Evolutionary conservation across 2,113 vertebrate species (phyloP), one percentile per base, ranked within the genome.

Genomic region (Macroglossus sobrinus): DNA sequence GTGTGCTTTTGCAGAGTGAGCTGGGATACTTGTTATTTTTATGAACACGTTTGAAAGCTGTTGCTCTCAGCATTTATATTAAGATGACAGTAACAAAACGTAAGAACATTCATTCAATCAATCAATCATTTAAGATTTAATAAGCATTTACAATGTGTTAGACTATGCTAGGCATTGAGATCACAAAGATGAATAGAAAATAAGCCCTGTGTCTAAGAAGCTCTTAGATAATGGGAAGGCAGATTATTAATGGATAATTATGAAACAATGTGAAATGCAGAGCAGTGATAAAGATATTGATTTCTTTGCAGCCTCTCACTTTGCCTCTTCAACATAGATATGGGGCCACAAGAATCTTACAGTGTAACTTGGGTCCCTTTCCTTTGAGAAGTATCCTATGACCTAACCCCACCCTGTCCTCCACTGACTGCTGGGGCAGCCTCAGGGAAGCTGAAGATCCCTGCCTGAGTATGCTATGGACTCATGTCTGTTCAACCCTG

Each of bases 31-130:
- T 12, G 96, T 92, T 92, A 89, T 95, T 75, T 96, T 96, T 92
- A 94, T 84, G 84, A 91, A 89, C 95, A 93, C 22, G 0, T 85
- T 94, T 90, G 84, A 94, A 92, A 95, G 92, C 68, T n/a, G 86
- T 82, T 91, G 40, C 66, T 88, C 93, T 95, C 72, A 90, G 71
- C 55, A 86, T 97, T 95, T 94, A 55, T 78, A 57, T 76, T 89
- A 95, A 95, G 59, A 28, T 88, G 55, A 82, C 82, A 78, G 35
- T 50, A 89, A 91, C 69, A 95, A 69, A 96, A 84, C 63, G 12
- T 79, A 91, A 81, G 26, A 92, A 47, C 80, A 94, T 89, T 85
- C 81, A 91, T 35, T 85, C 72, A n/a, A 22, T 74, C 89, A 76
- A 66, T 95, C 90, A 86, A 81, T 96, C 64, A 80, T 16, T 76